phyloP scores from a whole-genome alignment of 2,888 invertebrate genomes.

The Trichopoda pennipes region DNA sequence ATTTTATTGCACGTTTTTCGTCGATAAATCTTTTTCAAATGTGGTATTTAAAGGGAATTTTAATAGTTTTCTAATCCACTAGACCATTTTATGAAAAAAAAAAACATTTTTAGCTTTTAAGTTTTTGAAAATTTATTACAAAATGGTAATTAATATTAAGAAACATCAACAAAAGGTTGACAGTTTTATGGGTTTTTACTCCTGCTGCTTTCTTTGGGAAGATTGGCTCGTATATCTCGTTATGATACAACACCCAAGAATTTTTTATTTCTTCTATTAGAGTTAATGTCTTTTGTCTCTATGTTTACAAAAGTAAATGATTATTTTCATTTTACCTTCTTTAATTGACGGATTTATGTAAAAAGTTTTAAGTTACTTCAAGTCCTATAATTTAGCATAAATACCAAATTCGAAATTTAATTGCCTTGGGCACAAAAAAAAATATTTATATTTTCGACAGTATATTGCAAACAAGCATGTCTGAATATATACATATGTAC shows the following conservation, averaged over 20 bases:
- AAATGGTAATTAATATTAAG: constrained; percentile 15
- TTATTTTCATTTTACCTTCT: constrained; percentile 14
- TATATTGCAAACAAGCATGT: too few relatives aligned
- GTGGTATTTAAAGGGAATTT: not conserved
- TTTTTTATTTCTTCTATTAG: constrained; percentile 10
- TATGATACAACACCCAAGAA: constrained; percentile 13
- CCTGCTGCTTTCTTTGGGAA: not conserved
- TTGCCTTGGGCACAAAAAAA: not conserved
- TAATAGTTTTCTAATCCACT: constrained; percentile 50
- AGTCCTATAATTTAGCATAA: too few relatives aligned
- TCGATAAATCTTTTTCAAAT: constrained; percentile 4
- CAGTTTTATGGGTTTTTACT: constrained; percentile 31
- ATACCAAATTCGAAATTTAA: not conserved
- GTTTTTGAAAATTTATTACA: constrained; percentile 38
- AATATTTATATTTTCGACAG: too few relatives aligned
- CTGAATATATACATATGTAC: too few relatives aligned
- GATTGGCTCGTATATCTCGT: not conserved
- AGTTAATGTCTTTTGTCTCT: constrained; percentile 21
- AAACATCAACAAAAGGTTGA: constrained; percentile 32
- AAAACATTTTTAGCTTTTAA: constrained; percentile 17
- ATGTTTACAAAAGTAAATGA: not conserved
- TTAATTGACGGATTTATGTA: constrained; percentile 14
- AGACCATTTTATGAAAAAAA: constrained; percentile 43
- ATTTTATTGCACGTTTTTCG: not conserved
- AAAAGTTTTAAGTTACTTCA: not conserved